Evolutionary conservation across 2,113 vertebrate species (phyloP).

Genomic region (Takifugu flavidus): DNA sequence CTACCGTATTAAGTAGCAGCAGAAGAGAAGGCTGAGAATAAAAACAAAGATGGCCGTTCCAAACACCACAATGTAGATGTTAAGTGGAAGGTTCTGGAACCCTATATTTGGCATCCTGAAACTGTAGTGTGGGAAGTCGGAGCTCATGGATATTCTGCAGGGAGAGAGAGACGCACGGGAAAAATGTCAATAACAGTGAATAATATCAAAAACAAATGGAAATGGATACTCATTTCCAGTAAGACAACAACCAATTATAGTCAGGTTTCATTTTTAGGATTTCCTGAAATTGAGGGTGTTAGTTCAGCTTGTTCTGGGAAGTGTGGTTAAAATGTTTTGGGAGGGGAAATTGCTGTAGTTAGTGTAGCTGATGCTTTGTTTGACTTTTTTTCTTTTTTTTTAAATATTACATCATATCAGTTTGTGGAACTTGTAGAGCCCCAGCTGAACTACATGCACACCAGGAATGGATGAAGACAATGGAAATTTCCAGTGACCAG

Average conservation of each 20-base stretch:
- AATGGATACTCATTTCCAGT: neutral
- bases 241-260: neutral
- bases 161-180: constrained; percentile 26
- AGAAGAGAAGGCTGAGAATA: constrained; percentile 99
- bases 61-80: constrained; percentile 99
- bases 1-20: constrained; percentile 99
- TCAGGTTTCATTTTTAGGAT: neutral
- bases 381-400: too few species aligned
- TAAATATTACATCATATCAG: too few species aligned
- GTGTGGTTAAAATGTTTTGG: too few species aligned
- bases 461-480: too few species aligned
- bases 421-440: too few species aligned
- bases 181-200: neutral
- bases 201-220: neutral
- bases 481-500: too few species aligned
- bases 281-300: too few species aligned
- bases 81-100: constrained; percentile 98
- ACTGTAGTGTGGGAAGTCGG: constrained; percentile 90
- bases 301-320: too few species aligned
- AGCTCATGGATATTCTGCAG: constrained; percentile 92
- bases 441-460: too few species aligned
- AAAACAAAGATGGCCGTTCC: constrained; percentile 98
- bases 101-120: constrained; percentile 99
- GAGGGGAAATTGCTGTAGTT: too few species aligned
- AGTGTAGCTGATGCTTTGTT: too few species aligned